Percentiles rank a stretch among this genome's conserved stretches.
Evolutionary conservation across 2,888 invertebrate genomes (phyloP).

Genomic region (Cryptus armator): DNA sequence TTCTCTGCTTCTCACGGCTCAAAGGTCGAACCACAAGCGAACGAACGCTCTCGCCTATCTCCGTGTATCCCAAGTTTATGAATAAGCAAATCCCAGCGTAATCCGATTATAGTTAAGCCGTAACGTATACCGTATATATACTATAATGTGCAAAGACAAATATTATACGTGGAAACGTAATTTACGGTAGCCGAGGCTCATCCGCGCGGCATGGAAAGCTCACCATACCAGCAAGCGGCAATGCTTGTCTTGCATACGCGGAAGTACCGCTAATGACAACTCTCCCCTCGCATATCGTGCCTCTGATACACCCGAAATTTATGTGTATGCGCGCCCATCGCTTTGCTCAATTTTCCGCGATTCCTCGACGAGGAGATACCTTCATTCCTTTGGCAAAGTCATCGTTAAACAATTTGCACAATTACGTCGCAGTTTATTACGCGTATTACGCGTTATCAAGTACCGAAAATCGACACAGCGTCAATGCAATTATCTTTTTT

Average conservation of each 20-base stretch:
- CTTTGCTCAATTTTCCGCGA: constrained; percentile 4
- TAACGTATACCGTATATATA: constrained; percentile 59
- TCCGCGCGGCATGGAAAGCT: background rate
- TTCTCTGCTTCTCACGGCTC: background rate
- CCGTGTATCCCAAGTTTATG: constrained; percentile 61
- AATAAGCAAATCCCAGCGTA: constrained; percentile 69
- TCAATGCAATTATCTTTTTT: too few species aligned
- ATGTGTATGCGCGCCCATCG: background rate
- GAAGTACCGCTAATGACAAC: constrained; percentile 42
- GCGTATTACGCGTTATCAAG: background rate
- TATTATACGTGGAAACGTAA: constrained; percentile 58
- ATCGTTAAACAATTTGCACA: background rate
- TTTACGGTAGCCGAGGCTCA: constrained; percentile 5
- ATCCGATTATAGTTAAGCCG: constrained; percentile 69
- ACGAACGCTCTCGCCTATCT: constrained; percentile 28
- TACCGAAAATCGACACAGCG: background rate
- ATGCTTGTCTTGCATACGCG: background rate
- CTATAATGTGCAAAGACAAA: constrained; percentile 54
- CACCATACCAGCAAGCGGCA: background rate
- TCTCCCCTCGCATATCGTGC: background rate
- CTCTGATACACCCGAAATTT: background rate
- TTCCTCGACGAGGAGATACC: background rate
- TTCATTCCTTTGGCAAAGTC: background rate
- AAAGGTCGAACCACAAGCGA: constrained; percentile 57
- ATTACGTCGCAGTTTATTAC: background rate